Evolutionary conservation across 2,888 invertebrate species (phyloP).

Genomic region (Drosophila bunnanda): DNA sequence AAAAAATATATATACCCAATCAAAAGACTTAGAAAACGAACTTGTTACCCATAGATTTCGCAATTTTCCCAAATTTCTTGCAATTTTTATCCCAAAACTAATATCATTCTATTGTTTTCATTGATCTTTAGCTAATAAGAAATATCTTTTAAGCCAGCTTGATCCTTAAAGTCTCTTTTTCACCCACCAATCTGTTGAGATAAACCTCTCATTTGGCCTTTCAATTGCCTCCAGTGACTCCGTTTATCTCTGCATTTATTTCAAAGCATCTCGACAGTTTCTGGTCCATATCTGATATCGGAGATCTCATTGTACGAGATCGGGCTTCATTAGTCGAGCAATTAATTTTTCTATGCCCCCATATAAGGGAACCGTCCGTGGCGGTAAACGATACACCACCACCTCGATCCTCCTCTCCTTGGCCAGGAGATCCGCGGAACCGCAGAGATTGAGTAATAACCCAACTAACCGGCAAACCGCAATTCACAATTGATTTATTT

Average conservation of each 20-base stretch:
- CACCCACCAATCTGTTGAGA: slow-evolving; percentile 1
- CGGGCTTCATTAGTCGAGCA: slow-evolving; percentile 73
- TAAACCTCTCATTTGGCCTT: slow-evolving; percentile 20
- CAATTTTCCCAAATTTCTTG: no score
- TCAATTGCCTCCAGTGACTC: slow-evolving; percentile 21
- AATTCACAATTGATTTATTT: slow-evolving; percentile 81
- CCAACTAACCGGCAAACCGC: slow-evolving; percentile 67
- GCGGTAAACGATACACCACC: slow-evolving; percentile 19
- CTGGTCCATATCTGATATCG: slow-evolving; percentile 42
- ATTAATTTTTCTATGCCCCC: slow-evolving; percentile 65
- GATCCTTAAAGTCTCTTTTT: neutral
- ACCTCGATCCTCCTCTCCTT: neutral
- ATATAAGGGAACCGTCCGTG: slow-evolving; percentile 58
- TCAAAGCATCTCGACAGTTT: slow-evolving; percentile 35
- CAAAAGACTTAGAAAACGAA: slow-evolving; percentile 1
- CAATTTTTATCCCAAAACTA: no score
- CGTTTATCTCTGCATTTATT: slow-evolving; percentile 35
- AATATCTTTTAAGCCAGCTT: neutral
- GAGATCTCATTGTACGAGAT: slow-evolving; percentile 62
- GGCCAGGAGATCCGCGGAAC: slow-evolving; percentile 23
- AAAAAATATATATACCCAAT: neutral
- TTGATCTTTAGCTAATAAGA: neutral
- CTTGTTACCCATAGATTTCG: neutral
- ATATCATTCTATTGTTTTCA: neutral
- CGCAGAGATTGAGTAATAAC: slow-evolving; percentile 78